Evolutionary conservation across 2,888 invertebrate genomes (phyloP).

Genomic region (Trissolcus japonicus): DNA sequence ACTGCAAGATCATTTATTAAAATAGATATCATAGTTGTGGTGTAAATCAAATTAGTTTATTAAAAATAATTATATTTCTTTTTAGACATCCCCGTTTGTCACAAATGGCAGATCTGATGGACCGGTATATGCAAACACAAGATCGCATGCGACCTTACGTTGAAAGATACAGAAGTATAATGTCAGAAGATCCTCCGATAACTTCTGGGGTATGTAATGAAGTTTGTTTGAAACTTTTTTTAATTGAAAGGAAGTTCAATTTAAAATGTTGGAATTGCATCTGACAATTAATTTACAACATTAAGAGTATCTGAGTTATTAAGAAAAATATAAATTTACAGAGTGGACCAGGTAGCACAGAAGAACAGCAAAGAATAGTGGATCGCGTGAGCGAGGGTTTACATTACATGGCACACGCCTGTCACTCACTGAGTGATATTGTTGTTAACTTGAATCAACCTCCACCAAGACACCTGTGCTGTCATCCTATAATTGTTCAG

Average conservation of each 20-base stretch:
- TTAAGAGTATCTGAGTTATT: too few species aligned
- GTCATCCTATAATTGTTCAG: constrained; percentile 84
- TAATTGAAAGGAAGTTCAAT: too few species aligned
- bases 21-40: too few species aligned
- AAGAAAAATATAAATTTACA: too few species aligned
- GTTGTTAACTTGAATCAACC: constrained; percentile 83
- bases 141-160: constrained; percentile 82
- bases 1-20: too few species aligned
- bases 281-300: too few species aligned
- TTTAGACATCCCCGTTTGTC: constrained; percentile 73
- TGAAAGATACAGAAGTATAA: constrained; percentile 80
- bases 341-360: constrained; percentile 73
- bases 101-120: constrained; percentile 79
- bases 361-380: constrained; percentile 82
- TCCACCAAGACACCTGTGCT: constrained; percentile 83
- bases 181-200: constrained; percentile 80
- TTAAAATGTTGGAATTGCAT: too few species aligned
- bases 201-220: constrained; percentile 67
- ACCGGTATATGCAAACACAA: constrained; percentile 78
- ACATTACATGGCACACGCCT: constrained; percentile 91
- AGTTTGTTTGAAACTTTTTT: too few species aligned
- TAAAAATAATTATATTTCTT: too few species aligned
- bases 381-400: constrained; percentile 87
- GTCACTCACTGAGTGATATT: constrained; percentile 92
- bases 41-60: too few species aligned